Evolutionary conservation across 1,140 invertebrate species (phyloP).

Genomic region (Meteorus sp.): DNA sequence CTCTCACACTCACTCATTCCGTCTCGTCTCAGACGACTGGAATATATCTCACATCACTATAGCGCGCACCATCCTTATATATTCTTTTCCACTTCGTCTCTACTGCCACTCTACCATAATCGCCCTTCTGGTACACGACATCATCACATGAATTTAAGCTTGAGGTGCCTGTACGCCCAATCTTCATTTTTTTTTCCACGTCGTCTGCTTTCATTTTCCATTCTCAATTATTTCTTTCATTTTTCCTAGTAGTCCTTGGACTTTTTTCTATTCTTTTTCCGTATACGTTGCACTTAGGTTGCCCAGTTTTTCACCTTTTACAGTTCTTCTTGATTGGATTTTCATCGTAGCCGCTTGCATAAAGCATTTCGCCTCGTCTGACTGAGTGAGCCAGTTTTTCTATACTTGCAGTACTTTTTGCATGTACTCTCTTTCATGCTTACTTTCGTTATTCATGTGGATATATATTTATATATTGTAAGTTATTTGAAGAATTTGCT

Average conservation of each 20-base stretch:
- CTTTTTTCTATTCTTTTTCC: constrained; percentile 34
- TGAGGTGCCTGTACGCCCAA: background rate
- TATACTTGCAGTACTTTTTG: background rate
- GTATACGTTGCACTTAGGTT: constrained; percentile 36
- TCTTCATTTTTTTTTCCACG: background rate
- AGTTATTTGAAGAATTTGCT: too few relatives aligned
- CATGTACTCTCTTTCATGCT: too few relatives aligned
- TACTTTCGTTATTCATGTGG: too few relatives aligned
- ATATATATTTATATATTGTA: too few relatives aligned
- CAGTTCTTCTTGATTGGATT: constrained; percentile 46
- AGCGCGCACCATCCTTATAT: background rate
- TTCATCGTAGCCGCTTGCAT: constrained; percentile 44
- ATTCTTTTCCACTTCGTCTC: too few relatives aligned
- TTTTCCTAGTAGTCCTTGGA: constrained; percentile 5
- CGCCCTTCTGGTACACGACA: too few relatives aligned
- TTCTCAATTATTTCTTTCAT: background rate
- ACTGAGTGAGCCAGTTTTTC: constrained; percentile 4
- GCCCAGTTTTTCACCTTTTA: constrained; percentile 36
- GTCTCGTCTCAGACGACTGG: background rate
- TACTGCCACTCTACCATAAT: too few relatives aligned
- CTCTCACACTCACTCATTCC: background rate
- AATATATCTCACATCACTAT: background rate
- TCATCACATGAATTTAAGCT: background rate
- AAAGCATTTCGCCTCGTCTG: constrained; percentile 34
- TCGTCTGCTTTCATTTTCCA: background rate